Percentiles rank a stretch among this genome's conserved stretches.
These are phyloP conservation scores for Gallinago undulata DNA, from an alignment of 2,113 vertebrate genomes.

Conservation along the genomic window DNA sequence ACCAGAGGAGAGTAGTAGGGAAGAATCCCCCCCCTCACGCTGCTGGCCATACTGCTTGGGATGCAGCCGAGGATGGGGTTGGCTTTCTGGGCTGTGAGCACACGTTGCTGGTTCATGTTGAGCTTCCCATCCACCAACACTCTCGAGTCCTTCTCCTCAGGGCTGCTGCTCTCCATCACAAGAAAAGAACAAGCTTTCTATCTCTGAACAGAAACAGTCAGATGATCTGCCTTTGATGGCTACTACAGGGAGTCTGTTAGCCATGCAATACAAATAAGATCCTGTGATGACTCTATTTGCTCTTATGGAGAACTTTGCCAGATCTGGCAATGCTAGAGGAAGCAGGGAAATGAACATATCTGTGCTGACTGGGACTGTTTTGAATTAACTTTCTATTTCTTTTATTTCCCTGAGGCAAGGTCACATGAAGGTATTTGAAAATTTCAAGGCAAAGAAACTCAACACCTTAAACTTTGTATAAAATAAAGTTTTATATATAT, in stretches of 20 bases:
- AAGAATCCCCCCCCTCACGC: too few relatives aligned
- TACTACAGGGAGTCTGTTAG: not conserved
- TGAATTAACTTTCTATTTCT: conserved; percentile 37
- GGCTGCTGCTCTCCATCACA: not conserved
- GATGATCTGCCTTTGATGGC: not conserved
- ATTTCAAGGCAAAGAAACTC: conserved; percentile 58
- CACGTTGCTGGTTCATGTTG: too few relatives aligned
- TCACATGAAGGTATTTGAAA: conserved; percentile 23
- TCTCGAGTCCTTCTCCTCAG: too few relatives aligned
- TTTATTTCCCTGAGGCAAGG: conserved; percentile 40
- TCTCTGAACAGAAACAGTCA: not conserved
- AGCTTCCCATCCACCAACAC: too few relatives aligned
- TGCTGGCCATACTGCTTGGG: too few relatives aligned
- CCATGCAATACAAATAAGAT: not conserved
- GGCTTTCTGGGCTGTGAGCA: too few relatives aligned
- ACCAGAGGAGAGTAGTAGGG: too few relatives aligned
- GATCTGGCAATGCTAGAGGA: not conserved
- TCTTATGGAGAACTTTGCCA: conserved; percentile 7
- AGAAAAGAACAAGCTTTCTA: not conserved
- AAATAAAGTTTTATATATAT: conserved; percentile 33
- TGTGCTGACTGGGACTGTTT: conserved; percentile 23
- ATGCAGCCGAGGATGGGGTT: too few relatives aligned
- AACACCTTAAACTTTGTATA: conserved; percentile 32
- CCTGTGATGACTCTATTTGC: not conserved
- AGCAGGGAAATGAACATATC: conserved; percentile 16